These are phyloP conservation scores for Malthinus flaveolus DNA, from an alignment of 2,888 invertebrate species.

Conservation along the genomic window DNA sequence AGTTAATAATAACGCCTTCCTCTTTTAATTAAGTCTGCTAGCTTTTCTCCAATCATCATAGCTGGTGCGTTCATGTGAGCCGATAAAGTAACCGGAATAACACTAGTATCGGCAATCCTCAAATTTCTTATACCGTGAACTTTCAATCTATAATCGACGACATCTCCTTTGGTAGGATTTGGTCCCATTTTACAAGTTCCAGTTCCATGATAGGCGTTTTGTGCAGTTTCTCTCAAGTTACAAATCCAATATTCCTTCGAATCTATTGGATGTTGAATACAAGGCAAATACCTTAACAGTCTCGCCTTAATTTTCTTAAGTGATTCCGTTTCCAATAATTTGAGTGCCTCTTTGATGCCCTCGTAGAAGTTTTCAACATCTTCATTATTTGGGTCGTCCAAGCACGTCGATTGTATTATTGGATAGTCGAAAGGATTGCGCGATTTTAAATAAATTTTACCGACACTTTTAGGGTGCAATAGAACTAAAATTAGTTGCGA, in stretches of 20 bases:
- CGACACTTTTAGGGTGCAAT: conserved; percentile 40
- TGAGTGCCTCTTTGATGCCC: conserved; percentile 56
- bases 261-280: conserved; percentile 55
- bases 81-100: conserved; percentile 64
- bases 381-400: conserved; percentile 55
- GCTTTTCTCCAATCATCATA: conserved; percentile 71
- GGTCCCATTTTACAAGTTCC: conserved; percentile 74
- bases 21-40: conserved; percentile 55
- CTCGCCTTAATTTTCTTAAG: conserved; percentile 62
- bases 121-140: conserved; percentile 63
- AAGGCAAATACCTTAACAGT: conserved; percentile 55
- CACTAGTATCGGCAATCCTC: conserved; percentile 67
- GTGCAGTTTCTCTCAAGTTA: conserved; percentile 57
- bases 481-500: conserved; percentile 29
- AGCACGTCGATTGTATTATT: conserved; percentile 38
- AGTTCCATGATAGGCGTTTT: conserved; percentile 67
- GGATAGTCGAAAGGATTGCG: conserved; percentile 42
- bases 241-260: conserved; percentile 72
- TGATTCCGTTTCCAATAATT: conserved; percentile 55
- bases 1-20: not conserved
- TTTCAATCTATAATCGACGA: conserved; percentile 64
- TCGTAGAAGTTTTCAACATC: conserved; percentile 67
- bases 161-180: conserved; percentile 59
- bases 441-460: conserved; percentile 39
- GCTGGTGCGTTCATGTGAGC: conserved; percentile 71